Evolutionary conservation across 2,797 vertebrate genomes (phyloP), one percentile per base, ranked within the genome.

Genomic region (Acanthopagrus latus): DNA sequence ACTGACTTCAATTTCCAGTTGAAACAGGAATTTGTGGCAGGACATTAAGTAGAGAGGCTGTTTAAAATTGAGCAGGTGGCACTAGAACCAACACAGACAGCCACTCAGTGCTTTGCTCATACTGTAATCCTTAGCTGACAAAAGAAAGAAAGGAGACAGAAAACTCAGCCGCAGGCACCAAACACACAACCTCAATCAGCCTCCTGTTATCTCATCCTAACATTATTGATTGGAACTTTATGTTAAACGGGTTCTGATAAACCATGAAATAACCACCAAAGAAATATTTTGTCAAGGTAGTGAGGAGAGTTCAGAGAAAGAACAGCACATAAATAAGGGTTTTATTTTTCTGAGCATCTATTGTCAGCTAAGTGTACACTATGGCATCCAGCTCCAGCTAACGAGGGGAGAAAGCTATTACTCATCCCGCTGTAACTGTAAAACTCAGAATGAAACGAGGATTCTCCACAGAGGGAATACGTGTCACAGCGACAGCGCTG

Each of bases 41-140:
- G 57, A 78, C 67, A 62, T 65, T 73, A 60, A 82, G 46, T 21
- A 64, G 44, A 60, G 29, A 83, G 76, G 76, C 79, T 86, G 82
- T 76, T 82, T 52, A 47, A 66, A 83, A 78, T n/a, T 77, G 81
- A 86, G 55, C 87, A 89, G 83, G 77, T 89, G 81, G 81, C 67
- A 68, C 38, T 44, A 80, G 54, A 88, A 83, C 59, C 56, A 60
- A 50, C 80, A 79, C 72, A 80, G 76, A 67, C 71, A 78, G 69
- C 74, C 7, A 71, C 62, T 84, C 69, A 79, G 60, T 74, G 58
- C 71, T 80, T 74, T 74, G 74, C 54, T 69, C 51, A 57, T 79
- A 60, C 43, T 57, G 41, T 73, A 81, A 85, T 74, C 76, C 79
- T 56, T 67, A 70, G 47, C 62, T 75, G 59, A 71, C 44, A 64